Base-by-base conservation (phyloP, 2,888 invertebrate species). In the Aphodius granarius region DNA sequence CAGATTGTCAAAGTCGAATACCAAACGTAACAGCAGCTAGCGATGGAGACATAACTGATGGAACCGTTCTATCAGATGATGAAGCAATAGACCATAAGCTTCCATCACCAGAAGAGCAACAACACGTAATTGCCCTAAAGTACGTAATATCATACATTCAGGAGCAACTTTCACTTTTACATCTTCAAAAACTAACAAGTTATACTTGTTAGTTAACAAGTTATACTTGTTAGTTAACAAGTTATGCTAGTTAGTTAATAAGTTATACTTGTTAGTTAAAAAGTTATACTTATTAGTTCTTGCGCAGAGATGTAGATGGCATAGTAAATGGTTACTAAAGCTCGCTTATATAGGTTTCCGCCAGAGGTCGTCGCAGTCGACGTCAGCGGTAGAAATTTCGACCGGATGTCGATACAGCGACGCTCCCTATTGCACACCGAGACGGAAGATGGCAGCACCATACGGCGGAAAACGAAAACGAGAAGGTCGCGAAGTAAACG, bases 361-460 rank as follows among this genome's bases (percentile, higher is more conserved):
- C 94, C 95, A 80, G 94, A 95, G 89, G 88, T 97, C 79, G 94
- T 98, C 78, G 92, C 94, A 77, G 96, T 98, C 83, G 97, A 98
- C 88, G 93, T 95, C 74, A 94, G 95, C 78, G 97, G 97, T 73
- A 91, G 91, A 83, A 92, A 94, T 86, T 97, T 97, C 90, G 93
- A 95, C 85, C 91, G 97, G 81, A 95, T 97, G 95, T 94, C 95
- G 83, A 91, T 91, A 83, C 93, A 95, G 79, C 91, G 97, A 79
- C 93, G 95, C 85, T 97, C 97, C 64, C 90, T 97, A 80, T 86
- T 91, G 75, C 91, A 92, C 83, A 88, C 91, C 78, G 90, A 90
- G 87, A 75, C 74, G 73, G 76, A 79, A 73, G 85, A 84, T 72
- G 81, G 84, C 73, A 79, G 77, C 66, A 81, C 81, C n/a, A 91